Percentiles rank a stretch among this genome's conserved stretches.
These are phyloP conservation scores for Protobothrops flavoviridis DNA, from an alignment of 2,113 vertebrate genomes.

Conservation along the genomic window DNA sequence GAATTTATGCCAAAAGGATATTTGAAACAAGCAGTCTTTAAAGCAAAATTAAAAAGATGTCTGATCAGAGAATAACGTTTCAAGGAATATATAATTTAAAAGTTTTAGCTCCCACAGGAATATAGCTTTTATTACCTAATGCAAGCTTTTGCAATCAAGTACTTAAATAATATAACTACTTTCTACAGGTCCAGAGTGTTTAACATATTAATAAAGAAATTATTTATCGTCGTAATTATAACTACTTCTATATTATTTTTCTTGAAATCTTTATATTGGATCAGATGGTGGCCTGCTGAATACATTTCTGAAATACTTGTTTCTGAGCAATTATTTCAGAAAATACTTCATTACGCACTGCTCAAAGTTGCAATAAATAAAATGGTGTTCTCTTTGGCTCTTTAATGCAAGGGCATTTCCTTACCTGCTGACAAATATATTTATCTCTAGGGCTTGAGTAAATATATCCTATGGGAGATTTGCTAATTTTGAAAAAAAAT, in stretches of 20 bases:
- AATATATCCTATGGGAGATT: not conserved
- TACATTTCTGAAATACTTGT: not conserved
- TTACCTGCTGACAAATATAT: not conserved
- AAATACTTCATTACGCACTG: not conserved
- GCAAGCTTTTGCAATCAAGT: not conserved
- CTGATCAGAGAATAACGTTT: not conserved
- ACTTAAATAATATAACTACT: not conserved
- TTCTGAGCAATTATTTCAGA: not conserved
- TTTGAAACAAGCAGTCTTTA: not conserved
- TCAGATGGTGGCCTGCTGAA: not conserved
- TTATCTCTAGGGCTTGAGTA: not conserved
- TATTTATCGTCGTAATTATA: not conserved
- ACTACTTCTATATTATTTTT: not conserved
- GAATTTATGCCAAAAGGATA: not conserved
- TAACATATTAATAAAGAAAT: not conserved
- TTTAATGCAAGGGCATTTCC: not conserved
- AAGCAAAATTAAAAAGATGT: not conserved
- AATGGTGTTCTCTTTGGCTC: not conserved
- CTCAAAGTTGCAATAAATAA: not conserved
- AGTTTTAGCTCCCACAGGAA: not conserved
- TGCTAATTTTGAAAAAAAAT: constrained; percentile 3
- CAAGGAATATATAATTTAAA: not conserved
- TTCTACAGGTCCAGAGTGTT: not conserved
- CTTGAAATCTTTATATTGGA: not conserved
- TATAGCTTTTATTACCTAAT: not conserved